Base-by-base conservation (phyloP, 2,888 invertebrate species). In the Agapostemon virescens region DNA sequence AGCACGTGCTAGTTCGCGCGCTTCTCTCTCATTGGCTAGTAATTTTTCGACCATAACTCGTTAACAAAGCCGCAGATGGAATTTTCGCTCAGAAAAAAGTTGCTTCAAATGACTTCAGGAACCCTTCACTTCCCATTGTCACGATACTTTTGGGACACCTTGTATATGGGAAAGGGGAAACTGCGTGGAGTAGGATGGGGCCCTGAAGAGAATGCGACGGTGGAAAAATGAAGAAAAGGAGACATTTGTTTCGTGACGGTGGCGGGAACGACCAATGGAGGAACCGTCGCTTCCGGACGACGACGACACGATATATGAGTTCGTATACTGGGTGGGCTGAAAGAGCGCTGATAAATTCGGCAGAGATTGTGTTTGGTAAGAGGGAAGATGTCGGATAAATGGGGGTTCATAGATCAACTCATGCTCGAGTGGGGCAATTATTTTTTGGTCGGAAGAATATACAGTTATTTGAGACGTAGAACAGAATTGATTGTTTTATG, bases 221-320 rank as follows among this genome's bases (percentile, higher is more conserved):
- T 49, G 45, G 38, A 20, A 52, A 68, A 36, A 63, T 26, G 30
- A 7, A 52, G 49, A 66, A 38, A 74, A 72, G 66, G 74, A 78
- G 79, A 84, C 79, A 67, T 82, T 84, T 64, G 75, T 83, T 77
- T 73, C 70, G 72, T 20, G 68, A 74, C 68, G 70, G 45, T 69
- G 52, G 23, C 26, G 55, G n/a, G 26, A 55, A 55, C 26, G 23
- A 26, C 55, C 55, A 15, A 55, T 26, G 55, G 61, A 68, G 77
- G 42, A 74, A 69, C 15, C 40, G 17, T 38, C 40, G 73, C 42
- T 40, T 69, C 30, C 20, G 69, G 58, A 58, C n/a, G 45, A 66
- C 5, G 11, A 49, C 36, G 40, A 17, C 52, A 52, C 61, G 68
- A 49, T 49, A 3, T 38, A 13, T 13, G 36, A 38, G 9, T 38